Evolutionary conservation across 92 coral and sea anemone genomes (phyloP), one percentile per base, ranked within the genome.

Genomic region (Zoanthus sansibaricus): DNA sequence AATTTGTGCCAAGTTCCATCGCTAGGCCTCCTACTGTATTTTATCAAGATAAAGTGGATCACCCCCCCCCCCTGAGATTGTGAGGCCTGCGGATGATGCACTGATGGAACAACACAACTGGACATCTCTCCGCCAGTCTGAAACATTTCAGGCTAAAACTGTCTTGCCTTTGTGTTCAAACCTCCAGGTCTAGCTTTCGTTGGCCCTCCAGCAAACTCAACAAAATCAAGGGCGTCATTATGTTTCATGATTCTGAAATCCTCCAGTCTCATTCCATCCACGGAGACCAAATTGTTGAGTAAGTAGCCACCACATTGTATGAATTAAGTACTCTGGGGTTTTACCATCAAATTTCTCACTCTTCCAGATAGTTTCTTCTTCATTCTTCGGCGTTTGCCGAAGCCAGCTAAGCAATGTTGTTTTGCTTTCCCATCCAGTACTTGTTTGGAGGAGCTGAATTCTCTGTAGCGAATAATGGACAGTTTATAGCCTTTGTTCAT

Each of bases 101-200:
- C 82, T 75, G 44, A 84, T 80, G 69, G 77, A 83, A 92, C 6
- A 89, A 49, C 70, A 44, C 59, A 9, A 89, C 90, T 32, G 90
- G 90, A 51, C 86, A 92, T 69, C 94, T 86, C 49, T 84, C 75
- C 85, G 11, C 80, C 92, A 51, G 76, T 52, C 2, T 82, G 66
- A 64, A 79, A 89, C 94, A 92, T 89, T 47, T 80, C 37, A 32
- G 95, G 92, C n/a, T 73, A 89, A 80, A 89, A 86, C 69, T 86
- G 84, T 46, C 89, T 47, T 67, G 15, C 30, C 76, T 83, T 91
- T 18, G 30, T 13, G 37, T 72, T 80, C 32, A 88, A 77, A 86
- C 42, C 42, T 2, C 42, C 42, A 2, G 2, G 42, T 4, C 42
- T 37, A 4, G 42, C 4, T 4, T 37, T 89, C 0, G 90, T 82